Percentiles rank a stretch among this genome's conserved stretches.
phyloP scores from a whole-genome alignment of 2,888 invertebrate genomes.

The Nomada flava region DNA sequence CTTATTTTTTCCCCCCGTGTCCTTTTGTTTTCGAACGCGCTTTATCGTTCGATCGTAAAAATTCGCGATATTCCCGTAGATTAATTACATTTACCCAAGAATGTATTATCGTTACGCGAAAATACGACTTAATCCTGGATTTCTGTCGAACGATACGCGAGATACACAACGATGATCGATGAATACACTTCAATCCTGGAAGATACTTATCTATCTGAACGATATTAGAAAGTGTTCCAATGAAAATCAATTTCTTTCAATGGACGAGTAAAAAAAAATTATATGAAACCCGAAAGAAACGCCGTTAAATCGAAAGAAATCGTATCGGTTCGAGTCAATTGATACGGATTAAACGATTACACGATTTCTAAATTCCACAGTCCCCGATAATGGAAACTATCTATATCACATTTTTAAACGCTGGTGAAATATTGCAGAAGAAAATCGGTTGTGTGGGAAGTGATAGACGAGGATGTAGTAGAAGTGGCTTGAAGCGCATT shows the following conservation, averaged over 20 bases:
- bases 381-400: not conserved
- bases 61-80: not conserved
- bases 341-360: not conserved
- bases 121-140: not conserved
- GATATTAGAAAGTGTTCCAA: no score
- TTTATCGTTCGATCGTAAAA: not conserved
- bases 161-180: not conserved
- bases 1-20: not conserved
- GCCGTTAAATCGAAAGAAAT: not conserved
- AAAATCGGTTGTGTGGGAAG: not conserved
- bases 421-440: not conserved
- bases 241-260: not conserved
- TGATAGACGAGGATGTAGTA: not conserved
- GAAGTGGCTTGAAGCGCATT: conserved; percentile 16
- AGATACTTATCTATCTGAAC: not conserved
- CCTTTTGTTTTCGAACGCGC: not conserved
- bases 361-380: conserved; percentile 40
- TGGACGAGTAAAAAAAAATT: not conserved
- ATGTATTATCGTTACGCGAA: not conserved
- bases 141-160: not conserved
- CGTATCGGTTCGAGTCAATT: not conserved
- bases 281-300: not conserved
- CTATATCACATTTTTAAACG: not conserved
- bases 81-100: not conserved
- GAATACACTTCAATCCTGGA: not conserved